Evolutionary conservation across 2,113 vertebrate species (phyloP).

Genomic region (Panthera uncia): DNA sequence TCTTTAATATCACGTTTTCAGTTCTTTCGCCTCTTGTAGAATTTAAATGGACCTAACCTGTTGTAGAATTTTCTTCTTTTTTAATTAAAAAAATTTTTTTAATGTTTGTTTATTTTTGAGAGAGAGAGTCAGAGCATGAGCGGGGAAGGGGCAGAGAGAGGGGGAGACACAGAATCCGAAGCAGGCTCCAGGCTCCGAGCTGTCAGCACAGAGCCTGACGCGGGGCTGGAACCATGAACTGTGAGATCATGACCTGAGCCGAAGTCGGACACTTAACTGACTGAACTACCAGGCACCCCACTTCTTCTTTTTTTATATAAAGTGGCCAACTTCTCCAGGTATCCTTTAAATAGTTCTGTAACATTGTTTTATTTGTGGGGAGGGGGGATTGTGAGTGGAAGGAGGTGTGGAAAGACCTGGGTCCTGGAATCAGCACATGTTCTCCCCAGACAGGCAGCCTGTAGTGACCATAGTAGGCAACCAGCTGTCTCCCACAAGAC

Average conservation of each 20-base stretch:
- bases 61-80: not conserved
- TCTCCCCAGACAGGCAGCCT: not conserved
- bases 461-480: not conserved
- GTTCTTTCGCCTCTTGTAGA: not conserved
- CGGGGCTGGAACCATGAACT: no score
- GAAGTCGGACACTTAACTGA: no score
- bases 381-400: not conserved
- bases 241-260: no score
- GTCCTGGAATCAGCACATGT: not conserved
- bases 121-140: no score
- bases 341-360: not conserved
- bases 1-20: not conserved
- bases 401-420: not conserved
- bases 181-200: no score
- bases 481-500: not conserved
- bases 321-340: not conserved
- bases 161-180: no score
- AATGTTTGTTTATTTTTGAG: no score
- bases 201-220: no score
- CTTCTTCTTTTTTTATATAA: not conserved
- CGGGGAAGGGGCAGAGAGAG: no score
- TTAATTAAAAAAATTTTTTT: no score
- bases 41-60: not conserved
- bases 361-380: not conserved
- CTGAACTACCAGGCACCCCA: no score